Base-by-base conservation (phyloP, 2,113 vertebrate genomes). In the Vulpes lagopus region DNA sequence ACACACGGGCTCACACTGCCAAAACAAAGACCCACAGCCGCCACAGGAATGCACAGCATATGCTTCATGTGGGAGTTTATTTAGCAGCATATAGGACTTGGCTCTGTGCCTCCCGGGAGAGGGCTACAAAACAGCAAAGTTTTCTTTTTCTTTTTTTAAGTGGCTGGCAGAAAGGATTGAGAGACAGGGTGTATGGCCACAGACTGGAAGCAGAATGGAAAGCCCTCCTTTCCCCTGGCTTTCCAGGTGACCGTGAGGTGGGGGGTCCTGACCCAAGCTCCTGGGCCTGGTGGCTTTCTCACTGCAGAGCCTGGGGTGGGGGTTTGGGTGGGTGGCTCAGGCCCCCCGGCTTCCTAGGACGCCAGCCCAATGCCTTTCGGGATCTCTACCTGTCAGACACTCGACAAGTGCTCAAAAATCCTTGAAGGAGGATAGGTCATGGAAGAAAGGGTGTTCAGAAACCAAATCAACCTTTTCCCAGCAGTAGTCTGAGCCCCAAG, bases 301-400 rank as follows among this genome's bases (percentile, higher is more conserved):
- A 0, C n/a, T 5, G 12, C 20, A 5, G 35, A n/a, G n/a, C 3
- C 3, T 1, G 30, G 14, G 8, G 38, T 0, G 9, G 35, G 32
- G 19, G 3, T 25, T 22, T 5, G 55, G 27, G 30, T 25, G 8
- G 2, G 11, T 15, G 1, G 11, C 1, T 1, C 17, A 3, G 65
- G 20, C 30, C 82, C 11, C 32, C 0, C 14, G 22, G 16, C 35
- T 67, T 62, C 30, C 65, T 62, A 53, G n/a, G 67, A 10, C 5
- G 25, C 20, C 35, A 14, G 30, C 9, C 8, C 12, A 7, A 89
- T 30, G 74, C 32, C 49, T 62, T 6, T 3, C 16, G 43, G 49
- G 25, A 82, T 71, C 43, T 76, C 38, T 5, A n/a, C 32, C n/a
- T 11, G 32, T 7, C 7, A 15, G 35, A 4, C 35, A 27, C 9